phyloP scores from a whole-genome alignment of 2,888 invertebrate genomes.

The Coelinius sp. region DNA sequence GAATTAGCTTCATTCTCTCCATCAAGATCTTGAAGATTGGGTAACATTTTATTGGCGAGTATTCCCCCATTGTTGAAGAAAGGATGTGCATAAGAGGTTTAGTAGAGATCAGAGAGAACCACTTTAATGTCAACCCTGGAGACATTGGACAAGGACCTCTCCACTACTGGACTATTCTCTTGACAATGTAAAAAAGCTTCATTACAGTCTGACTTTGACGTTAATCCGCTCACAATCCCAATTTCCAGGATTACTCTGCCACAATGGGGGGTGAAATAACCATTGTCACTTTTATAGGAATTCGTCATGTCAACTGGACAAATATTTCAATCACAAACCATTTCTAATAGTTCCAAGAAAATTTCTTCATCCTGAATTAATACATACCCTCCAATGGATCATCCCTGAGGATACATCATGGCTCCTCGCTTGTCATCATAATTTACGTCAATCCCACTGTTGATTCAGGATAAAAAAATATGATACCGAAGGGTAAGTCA shows the following conservation, averaged over 20 bases:
- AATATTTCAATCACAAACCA: background rate
- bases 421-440: background rate
- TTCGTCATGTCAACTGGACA: background rate
- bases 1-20: background rate
- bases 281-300: too few species aligned
- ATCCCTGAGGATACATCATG: background rate
- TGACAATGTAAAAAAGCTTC: background rate
- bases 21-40: background rate
- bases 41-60: background rate
- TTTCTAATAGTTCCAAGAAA: background rate
- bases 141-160: background rate
- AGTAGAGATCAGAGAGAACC: background rate
- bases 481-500: background rate
- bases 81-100: constrained; percentile 7
- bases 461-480: background rate
- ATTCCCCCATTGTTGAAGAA: background rate
- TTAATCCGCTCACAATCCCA: background rate
- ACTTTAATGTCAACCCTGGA: background rate
- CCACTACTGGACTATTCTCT: background rate
- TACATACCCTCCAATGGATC: background rate
- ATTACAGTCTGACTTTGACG: background rate
- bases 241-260: background rate
- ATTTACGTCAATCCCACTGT: background rate
- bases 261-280: background rate
- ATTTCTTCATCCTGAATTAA: background rate